Evolutionary conservation across 2,113 vertebrate species (phyloP).

Genomic region (Anhinga anhinga): DNA sequence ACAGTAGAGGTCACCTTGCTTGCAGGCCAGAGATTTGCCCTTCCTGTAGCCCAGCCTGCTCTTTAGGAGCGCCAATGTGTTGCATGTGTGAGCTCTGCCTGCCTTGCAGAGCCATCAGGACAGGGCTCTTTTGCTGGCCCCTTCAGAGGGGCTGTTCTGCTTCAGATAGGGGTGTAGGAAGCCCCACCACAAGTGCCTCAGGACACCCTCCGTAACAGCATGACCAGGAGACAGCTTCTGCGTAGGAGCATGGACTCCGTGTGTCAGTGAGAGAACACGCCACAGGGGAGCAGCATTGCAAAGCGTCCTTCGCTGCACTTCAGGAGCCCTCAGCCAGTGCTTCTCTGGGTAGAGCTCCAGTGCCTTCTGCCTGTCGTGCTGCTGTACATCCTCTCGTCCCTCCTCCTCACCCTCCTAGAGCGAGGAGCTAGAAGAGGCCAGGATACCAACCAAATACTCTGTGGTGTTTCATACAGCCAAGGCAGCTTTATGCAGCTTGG

Average conservation of each 20-base stretch:
- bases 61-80: neutral
- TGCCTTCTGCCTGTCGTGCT: neutral
- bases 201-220: neutral
- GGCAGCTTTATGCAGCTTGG: neutral
- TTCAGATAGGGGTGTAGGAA: neutral
- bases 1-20: neutral
- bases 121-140: neutral
- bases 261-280: neutral
- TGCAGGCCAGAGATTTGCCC: neutral
- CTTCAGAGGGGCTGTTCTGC: neutral
- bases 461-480: accelerated
- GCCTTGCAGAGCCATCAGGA: neutral
- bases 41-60: neutral
- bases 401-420: neutral
- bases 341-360: neutral
- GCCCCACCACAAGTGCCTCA: neutral
- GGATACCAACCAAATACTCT: neutral
- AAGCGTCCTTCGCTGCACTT: neutral
- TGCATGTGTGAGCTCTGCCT: neutral
- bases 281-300: conserved; percentile 23
- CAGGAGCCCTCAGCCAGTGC: neutral
- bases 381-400: neutral
- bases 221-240: accelerated
- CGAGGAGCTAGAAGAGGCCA: neutral
- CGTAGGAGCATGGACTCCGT: accelerated